These are phyloP conservation scores for Actenoides lindsayi DNA, from an alignment of 2,113 vertebrate genomes.

Conservation along the genomic window DNA sequence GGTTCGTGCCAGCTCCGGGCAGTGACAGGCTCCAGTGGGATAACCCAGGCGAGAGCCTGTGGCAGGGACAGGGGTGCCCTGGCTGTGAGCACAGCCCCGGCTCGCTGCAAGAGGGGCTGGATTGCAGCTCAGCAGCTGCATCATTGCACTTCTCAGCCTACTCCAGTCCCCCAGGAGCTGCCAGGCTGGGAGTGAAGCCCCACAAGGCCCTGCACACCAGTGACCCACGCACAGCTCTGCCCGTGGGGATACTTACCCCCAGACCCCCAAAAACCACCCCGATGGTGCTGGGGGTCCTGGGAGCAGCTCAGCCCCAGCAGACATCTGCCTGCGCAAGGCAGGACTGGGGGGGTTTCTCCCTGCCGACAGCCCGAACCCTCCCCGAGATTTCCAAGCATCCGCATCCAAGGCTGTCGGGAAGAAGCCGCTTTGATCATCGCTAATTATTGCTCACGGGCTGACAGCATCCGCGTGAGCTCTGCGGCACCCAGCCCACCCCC, in stretches of 20 bases:
- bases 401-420: not conserved
- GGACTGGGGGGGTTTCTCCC: not conserved
- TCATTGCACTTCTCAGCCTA: not conserved
- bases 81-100: not conserved
- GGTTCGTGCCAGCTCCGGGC: not conserved
- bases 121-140: not conserved
- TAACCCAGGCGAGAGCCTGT: rapidly evolving
- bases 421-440: constrained; percentile 33
- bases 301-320: not conserved
- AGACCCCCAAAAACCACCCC: not conserved
- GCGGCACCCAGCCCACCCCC: not conserved
- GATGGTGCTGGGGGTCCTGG: not conserved
- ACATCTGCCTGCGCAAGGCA: not conserved
- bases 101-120: rapidly evolving
- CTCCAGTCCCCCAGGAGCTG: not conserved
- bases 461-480: not conserved
- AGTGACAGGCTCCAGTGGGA: not conserved
- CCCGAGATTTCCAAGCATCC: not conserved
- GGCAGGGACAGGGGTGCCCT: rapidly evolving
- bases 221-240: not conserved
- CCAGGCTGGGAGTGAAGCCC: not conserved
- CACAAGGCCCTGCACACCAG: not conserved
- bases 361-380: not conserved
- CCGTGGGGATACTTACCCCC: rapidly evolving
- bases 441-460: not conserved